A percentile compares a stretch with the other conserved stretches of the same genome.
phyloP scores from a whole-genome alignment of 2,113 vertebrate species.

The Gallinago jamesoni region DNA sequence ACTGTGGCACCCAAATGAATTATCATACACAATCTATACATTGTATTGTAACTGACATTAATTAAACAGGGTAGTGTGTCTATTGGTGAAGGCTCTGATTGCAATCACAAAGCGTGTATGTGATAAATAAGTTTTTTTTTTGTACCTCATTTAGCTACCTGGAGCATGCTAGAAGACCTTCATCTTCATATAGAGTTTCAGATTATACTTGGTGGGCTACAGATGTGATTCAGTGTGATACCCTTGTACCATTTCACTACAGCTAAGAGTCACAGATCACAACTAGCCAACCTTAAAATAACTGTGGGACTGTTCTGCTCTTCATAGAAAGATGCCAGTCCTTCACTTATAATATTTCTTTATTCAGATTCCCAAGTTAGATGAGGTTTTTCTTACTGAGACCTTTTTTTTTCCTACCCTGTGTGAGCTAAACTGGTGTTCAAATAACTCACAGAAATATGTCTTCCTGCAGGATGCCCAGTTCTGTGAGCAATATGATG shows the following conservation, averaged over 20 bases:
- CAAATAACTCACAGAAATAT: neutral
- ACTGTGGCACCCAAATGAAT: neutral
- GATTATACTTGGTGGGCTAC: neutral
- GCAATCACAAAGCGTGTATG: neutral
- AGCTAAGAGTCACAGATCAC: neutral
- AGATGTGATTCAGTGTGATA: neutral
- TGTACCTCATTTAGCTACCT: neutral
- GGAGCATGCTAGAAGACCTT: neutral
- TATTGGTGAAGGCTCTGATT: neutral
- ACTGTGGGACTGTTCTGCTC: neutral
- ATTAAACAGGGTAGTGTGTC: neutral
- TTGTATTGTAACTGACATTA: neutral
- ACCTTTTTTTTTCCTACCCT: neutral
- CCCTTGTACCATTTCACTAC: neutral
- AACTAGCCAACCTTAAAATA: neutral
- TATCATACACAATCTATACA: neutral
- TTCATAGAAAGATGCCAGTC: neutral
- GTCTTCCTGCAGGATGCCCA: neutral
- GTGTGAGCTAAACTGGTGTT: neutral
- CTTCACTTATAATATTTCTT: neutral
- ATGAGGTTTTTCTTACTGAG: neutral
- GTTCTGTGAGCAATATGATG: neutral
- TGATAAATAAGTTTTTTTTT: neutral
- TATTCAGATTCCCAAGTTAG: neutral
- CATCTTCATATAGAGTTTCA: neutral